phyloP scores from a whole-genome alignment of 2,888 invertebrate species.

The Sarcophaga subvicina region DNA sequence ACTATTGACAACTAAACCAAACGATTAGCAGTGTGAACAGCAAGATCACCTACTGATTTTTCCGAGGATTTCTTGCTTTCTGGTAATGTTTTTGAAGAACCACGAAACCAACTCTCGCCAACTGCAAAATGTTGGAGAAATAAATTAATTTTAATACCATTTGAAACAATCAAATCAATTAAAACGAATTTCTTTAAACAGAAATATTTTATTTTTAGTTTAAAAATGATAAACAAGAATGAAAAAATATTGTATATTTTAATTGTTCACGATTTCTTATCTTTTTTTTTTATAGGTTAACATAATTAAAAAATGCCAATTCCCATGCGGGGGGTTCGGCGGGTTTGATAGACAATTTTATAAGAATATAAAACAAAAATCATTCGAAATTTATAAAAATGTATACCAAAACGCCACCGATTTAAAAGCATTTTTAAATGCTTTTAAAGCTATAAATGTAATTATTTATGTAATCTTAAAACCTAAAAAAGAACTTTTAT shows the following conservation, averaged over 20 bases:
- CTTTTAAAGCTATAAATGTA: constrained; percentile 1
- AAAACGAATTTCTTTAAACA: constrained; percentile 60
- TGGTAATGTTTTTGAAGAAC: constrained; percentile 26
- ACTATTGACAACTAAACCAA: constrained; percentile 69
- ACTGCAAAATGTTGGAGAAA: constrained; percentile 71
- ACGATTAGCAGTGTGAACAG: constrained; percentile 74
- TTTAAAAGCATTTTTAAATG: constrained; percentile 42
- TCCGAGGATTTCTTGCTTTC: constrained; percentile 64
- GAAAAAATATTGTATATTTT: constrained; percentile 34
- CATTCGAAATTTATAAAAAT: constrained; percentile 42
- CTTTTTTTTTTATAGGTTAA: constrained; percentile 10
- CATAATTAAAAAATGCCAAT: constrained; percentile 17
- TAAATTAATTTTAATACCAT: constrained; percentile 26
- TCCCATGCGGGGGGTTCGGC: background rate
- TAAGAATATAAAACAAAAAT: constrained; percentile 58
- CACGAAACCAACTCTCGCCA: constrained; percentile 68
- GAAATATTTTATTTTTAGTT: constrained; percentile 59
- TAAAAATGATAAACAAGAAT: constrained; percentile 34
- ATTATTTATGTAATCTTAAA: constrained; percentile 55
- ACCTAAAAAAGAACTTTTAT: constrained; percentile 46
- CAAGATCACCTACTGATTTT: constrained; percentile 74
- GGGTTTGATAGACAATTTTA: constrained; percentile 14
- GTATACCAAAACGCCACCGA: constrained; percentile 15
- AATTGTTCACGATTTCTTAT: constrained; percentile 24
- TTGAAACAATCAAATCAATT: constrained; percentile 50